These are phyloP conservation scores for Eretmochelys imbricata DNA, from an alignment of 2,113 vertebrate species.

Conservation along the genomic window DNA sequence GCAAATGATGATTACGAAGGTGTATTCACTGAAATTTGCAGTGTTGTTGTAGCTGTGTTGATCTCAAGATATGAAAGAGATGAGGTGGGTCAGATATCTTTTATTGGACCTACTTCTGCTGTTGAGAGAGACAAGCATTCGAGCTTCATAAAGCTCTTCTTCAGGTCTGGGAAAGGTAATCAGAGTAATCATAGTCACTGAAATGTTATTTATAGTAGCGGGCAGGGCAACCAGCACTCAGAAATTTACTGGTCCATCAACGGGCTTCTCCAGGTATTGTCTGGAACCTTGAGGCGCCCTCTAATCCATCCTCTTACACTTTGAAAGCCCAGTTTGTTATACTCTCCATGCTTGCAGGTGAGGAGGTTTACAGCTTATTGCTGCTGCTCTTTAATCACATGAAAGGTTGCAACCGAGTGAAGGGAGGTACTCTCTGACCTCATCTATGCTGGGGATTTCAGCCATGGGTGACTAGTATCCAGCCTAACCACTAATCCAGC, in stretches of 20 bases:
- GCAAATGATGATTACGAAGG: conserved; percentile 24
- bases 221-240: background rate
- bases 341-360: background rate
- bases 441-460: background rate
- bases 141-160: background rate
- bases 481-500: background rate
- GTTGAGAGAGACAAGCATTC: background rate
- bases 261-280: background rate
- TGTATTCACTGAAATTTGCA: background rate
- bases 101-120: background rate
- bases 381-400: background rate
- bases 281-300: background rate
- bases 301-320: background rate
- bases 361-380: background rate
- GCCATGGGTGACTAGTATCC: background rate
- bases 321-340: background rate
- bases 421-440: background rate
- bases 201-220: conserved; percentile 16
- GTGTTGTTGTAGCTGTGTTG: background rate
- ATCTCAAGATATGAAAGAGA: background rate
- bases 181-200: background rate
- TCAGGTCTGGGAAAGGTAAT: background rate
- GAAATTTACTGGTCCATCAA: background rate
- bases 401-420: background rate
- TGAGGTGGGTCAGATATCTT: background rate